phyloP scores from a whole-genome alignment of 2,888 invertebrate genomes.

The Bombylius major region DNA sequence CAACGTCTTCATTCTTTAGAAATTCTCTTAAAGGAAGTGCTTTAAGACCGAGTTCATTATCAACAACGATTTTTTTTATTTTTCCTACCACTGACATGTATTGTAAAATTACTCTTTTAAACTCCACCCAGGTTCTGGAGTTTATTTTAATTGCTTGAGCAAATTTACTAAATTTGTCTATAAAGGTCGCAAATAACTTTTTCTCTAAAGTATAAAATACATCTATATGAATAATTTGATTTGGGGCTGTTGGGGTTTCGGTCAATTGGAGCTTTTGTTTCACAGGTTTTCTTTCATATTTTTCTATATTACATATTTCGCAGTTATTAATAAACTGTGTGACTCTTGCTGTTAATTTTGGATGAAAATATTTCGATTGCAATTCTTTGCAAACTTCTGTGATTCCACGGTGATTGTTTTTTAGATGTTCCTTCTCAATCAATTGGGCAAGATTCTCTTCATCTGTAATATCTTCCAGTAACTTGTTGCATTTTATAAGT shows the following conservation, averaged over 20 bases:
- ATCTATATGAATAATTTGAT: no score
- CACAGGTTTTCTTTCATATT: constrained; percentile 16
- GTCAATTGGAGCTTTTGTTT: constrained; percentile 11
- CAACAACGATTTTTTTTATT: constrained; percentile 3
- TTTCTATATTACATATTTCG: constrained; percentile 5
- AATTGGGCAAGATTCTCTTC: constrained; percentile 9
- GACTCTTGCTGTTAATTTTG: constrained; percentile 11
- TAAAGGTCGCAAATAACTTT: no score
- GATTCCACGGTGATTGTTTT: constrained; percentile 16
- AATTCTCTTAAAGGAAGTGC: constrained; percentile 14
- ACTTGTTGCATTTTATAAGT: no score
- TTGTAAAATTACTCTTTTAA: constrained; percentile 10
- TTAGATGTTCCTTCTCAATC: constrained; percentile 12
- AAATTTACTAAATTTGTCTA: constrained; percentile 18
- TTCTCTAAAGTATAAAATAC: constrained; percentile 9
- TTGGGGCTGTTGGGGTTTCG: no score
- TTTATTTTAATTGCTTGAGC: constrained; percentile 14
- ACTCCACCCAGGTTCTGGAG: constrained; percentile 12
- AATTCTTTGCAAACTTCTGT: background rate
- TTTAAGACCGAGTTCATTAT: constrained; percentile 15
- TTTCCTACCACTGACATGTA: no score
- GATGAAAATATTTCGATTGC: constrained; percentile 10
- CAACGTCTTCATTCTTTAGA: constrained; percentile 8
- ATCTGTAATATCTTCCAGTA: no score
- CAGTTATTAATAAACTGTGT: constrained; percentile 17